Evolutionary conservation across 2,113 vertebrate species (phyloP), one percentile per base, ranked within the genome.

Genomic region (Poeciliopsis prolifica): DNA sequence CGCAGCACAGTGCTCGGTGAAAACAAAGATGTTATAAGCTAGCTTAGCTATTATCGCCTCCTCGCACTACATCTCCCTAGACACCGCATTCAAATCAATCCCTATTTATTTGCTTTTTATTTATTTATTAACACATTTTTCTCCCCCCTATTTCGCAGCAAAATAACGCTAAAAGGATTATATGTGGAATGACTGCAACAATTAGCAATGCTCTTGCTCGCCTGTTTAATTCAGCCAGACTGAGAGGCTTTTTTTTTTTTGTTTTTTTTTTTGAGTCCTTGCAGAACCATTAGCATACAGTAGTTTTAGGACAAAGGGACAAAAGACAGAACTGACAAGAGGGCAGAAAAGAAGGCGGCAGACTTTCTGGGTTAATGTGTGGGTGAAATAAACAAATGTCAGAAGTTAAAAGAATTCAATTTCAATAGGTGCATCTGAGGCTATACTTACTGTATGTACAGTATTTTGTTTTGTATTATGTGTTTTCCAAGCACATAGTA

Each of bases 121-220:
- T 93, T 94, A 92, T 94, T 93, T 94, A 93, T 92, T 89, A 85
- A 72, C 54, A 67, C 82, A 75, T 92, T 89, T 87, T 87, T 87
- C 79, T 85, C 68, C 68, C 69, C 68, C 66, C 70, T 90, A 91
- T 94, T 92, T 78, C 78, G 66, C 77, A 76, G 89, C 85, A 96
- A 96, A 95, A 95, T 96, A 95, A 94, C 93, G 95, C 96, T 97
- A 96, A 98, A 96, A 96, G 97, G 97, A 99, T 98, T 99, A 98
- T 96, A 96, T 96, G 95, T 97, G 95, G 96, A 96, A 95, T 87
- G 89, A 91, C 89, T 90, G 79, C 84, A 93, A 93, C 91, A 92
- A 94, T 94, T 92, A 93, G 91, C 81, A 79, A 89, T 87, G 91
- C 87, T 82, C 72, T 61, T 62, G 84, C 72, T 62, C 64, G 84